Evolutionary conservation across 1,140 invertebrate species (phyloP).

Genomic region (Magallana ariakensis): DNA sequence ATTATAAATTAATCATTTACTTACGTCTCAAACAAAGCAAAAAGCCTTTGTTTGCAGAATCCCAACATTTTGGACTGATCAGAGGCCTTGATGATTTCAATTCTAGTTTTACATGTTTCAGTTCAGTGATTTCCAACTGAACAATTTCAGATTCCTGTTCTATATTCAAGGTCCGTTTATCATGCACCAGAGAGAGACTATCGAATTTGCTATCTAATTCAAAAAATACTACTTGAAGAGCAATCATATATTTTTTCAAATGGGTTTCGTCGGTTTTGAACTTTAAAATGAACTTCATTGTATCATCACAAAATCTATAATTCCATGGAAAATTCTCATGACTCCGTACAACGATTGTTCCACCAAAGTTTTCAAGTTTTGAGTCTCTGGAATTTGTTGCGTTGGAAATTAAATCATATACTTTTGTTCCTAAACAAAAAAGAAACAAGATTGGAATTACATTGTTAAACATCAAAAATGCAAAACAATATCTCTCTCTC

Average conservation of each 20-base stretch:
- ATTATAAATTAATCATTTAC: neutral
- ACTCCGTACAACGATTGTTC: neutral
- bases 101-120: neutral
- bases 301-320: neutral
- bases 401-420: neutral
- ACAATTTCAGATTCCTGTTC: neutral
- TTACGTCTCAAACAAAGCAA: neutral
- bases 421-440: neutral
- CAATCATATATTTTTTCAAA: neutral
- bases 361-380: neutral
- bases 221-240: no score
- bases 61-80: neutral
- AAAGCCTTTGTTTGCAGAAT: neutral
- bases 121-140: neutral
- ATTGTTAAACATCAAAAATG: no score
- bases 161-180: neutral
- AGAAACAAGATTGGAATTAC: no score
- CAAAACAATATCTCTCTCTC: no score
- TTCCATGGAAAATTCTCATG: conserved; percentile 10
- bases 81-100: neutral
- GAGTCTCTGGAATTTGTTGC: neutral
- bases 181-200: neutral
- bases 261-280: neutral
- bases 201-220: neutral
- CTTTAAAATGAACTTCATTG: neutral